Evolutionary conservation across 2,888 invertebrate species (phyloP).

Genomic region (Drosophila fulvimacula): DNA sequence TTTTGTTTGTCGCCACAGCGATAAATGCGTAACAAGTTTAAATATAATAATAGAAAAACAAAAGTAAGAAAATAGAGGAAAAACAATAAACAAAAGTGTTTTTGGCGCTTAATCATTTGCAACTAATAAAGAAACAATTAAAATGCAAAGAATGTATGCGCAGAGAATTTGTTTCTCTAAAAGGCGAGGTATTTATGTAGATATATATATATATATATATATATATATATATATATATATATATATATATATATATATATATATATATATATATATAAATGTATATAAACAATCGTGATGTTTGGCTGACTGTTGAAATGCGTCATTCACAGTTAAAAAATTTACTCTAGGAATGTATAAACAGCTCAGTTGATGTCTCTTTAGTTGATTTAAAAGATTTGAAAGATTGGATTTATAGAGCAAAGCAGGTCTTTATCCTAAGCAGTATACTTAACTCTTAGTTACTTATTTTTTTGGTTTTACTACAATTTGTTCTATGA

Average conservation of each 20-base stretch:
- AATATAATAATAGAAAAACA: conserved; percentile 9
- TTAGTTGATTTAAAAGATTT: background rate
- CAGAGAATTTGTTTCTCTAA: background rate
- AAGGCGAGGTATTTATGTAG: conserved; percentile 6
- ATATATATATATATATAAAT: no score
- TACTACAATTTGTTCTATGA: background rate
- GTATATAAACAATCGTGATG: background rate
- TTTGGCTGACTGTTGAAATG: conserved; percentile 2
- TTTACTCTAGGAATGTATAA: background rate
- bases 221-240: no score
- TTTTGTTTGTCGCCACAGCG: conserved; percentile 21
- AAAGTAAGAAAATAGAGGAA: background rate
- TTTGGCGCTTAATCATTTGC: conserved; percentile 22
- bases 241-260: no score
- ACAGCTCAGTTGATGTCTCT: background rate
- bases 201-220: no score
- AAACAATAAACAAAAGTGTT: conserved; percentile 22
- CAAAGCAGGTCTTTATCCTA: background rate
- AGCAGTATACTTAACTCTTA: background rate
- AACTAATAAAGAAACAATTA: conserved; percentile 28
- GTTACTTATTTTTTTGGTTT: background rate
- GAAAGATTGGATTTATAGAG: background rate
- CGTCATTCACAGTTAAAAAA: conserved; percentile 9
- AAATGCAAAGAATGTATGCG: conserved; percentile 17
- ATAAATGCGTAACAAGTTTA: conserved; percentile 44